A percentile compares a stretch with the other conserved stretches of the same genome.
These are phyloP conservation scores for Aphrophora alni DNA, from an alignment of 2,888 invertebrate genomes.

Conservation along the genomic window DNA sequence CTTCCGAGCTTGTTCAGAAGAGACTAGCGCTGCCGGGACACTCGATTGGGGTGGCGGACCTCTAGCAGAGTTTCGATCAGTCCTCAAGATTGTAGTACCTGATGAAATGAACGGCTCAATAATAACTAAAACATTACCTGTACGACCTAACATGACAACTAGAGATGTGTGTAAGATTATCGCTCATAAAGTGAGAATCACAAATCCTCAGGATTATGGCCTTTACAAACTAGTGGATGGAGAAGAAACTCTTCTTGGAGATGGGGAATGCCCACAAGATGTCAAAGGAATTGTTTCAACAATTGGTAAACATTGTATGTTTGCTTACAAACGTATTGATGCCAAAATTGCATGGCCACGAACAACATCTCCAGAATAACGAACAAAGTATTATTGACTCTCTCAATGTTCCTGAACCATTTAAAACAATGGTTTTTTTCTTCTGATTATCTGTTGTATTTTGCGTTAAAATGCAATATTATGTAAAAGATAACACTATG, in stretches of 20 bases:
- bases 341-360: constrained; percentile 97
- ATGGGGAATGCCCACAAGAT: constrained; percentile 90
- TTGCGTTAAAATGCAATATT: not conserved
- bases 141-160: constrained; percentile 91
- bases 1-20: constrained; percentile 57
- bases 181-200: constrained; percentile 93
- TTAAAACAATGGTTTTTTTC: not conserved
- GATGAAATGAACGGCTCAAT: constrained; percentile 94
- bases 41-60: constrained; percentile 59
- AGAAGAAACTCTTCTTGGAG: constrained; percentile 88
- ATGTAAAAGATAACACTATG: not conserved
- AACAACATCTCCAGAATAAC: constrained; percentile 51
- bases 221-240: constrained; percentile 89
- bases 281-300: constrained; percentile 68
- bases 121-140: constrained; percentile 89
- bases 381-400: not conserved
- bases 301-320: constrained; percentile 80
- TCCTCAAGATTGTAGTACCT: constrained; percentile 90
- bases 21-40: constrained; percentile 53
- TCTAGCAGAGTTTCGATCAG: constrained; percentile 68
- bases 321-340: constrained; percentile 94
- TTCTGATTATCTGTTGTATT: not conserved
- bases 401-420: not conserved
- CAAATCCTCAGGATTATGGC: constrained; percentile 96
- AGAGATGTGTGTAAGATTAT: constrained; percentile 93